Evolutionary conservation across 2,888 invertebrate genomes (phyloP), one percentile per base, ranked within the genome.

Genomic region (Itoplectis maculator): DNA sequence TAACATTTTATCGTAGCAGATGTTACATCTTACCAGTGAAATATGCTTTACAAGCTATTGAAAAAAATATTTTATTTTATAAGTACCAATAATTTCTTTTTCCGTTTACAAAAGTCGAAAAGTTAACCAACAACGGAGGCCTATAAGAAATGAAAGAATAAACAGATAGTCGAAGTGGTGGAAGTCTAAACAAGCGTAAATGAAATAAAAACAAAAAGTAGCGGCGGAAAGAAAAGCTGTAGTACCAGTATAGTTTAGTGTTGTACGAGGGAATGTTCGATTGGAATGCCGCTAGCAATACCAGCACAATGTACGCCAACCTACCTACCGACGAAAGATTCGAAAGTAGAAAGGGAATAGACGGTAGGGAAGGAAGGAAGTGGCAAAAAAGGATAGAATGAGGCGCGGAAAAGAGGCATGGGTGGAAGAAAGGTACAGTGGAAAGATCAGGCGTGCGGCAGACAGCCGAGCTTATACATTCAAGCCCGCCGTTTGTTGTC

Each of bases 391-490:
- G 18, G 69, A 63, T 51, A 51, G 54, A 69, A 74, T 45, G 74
- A 61, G 51, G 69, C 40, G 75, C 68, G 13, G 66, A 68, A 37
- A 73, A 45, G 54, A 61, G 72, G 63, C 47, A 47, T 23, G 49
- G 51, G 40, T 42, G 59, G 56, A 72, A 72, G 66, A 72, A 75
- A 75, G 59, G 59, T 74, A 56, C 65, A 59, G 66, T 51, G 86
- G 86, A 87, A 86, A 84, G 81, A 81, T 86, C 86, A 85, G 86
- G 88, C 88, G 88, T 89, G 89, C 88, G 85, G 85, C 85, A 90
- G 90, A 89, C 89, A 89, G 88, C 82, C 85, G 75, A 87, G 87
- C 88, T 89, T 89, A 89, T 88, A 89, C 88, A 89, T 90, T 88
- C 90, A 89, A 89, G 87, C 88, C 86, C 88, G 63, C 63, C 68